Evolutionary conservation across 2,113 vertebrate genomes (phyloP).

Genomic region (Silurus asotus): DNA sequence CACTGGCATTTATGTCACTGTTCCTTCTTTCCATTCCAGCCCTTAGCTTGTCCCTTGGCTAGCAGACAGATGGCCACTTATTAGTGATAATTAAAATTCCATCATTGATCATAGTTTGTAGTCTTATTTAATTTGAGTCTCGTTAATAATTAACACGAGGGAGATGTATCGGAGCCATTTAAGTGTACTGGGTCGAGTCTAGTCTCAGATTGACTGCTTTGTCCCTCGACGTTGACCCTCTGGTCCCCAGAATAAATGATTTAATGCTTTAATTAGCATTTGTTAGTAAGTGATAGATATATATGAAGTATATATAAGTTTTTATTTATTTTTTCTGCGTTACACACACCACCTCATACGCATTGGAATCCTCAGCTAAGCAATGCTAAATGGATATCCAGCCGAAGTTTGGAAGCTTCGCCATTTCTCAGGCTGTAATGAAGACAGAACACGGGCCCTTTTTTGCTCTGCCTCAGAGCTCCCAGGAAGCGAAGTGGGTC

Average conservation of each 20-base stretch:
- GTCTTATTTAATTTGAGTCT: constrained; percentile 74
- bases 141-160: constrained; percentile 73
- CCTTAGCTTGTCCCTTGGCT: constrained; percentile 65
- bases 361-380: constrained; percentile 47
- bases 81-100: constrained; percentile 80
- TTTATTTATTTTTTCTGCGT: background rate
- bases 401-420: constrained; percentile 53
- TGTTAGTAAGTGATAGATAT: background rate
- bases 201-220: background rate
- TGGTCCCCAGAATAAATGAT: constrained; percentile 1
- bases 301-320: background rate
- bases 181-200: constrained; percentile 51
- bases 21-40: constrained; percentile 60
- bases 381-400: constrained; percentile 64
- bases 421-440: constrained; percentile 69
- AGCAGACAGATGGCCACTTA: constrained; percentile 83
- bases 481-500: constrained; percentile 72
- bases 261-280: constrained; percentile 4
- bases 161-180: constrained; percentile 63
- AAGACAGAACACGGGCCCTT: constrained; percentile 74
- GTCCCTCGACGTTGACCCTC: constrained; percentile 50
- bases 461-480: constrained; percentile 65
- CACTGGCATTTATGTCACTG: constrained; percentile 58
- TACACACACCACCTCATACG: background rate
- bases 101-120: constrained; percentile 77